A percentile compares a stretch with the other conserved stretches of the same genome.
phyloP scores from a whole-genome alignment of 2,888 invertebrate species.

The Mesorhabditis spiculigera region DNA sequence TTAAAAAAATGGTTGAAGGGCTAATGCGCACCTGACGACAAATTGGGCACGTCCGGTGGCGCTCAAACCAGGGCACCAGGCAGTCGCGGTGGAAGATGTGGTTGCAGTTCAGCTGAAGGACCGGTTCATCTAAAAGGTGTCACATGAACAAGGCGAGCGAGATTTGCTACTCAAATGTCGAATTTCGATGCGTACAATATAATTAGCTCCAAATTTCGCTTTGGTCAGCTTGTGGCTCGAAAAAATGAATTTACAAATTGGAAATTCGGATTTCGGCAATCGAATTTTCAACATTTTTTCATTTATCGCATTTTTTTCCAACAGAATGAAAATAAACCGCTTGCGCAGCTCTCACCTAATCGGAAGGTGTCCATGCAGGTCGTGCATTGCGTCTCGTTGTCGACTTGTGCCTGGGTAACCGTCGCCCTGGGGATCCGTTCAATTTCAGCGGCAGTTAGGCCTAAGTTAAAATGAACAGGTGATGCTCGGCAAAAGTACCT shows the following conservation, averaged over 20 bases:
- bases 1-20: neutral
- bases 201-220: too few relatives aligned
- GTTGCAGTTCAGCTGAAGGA: slow-evolving; percentile 28
- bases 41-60: slow-evolving; percentile 32
- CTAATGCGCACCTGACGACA: slow-evolving; percentile 14
- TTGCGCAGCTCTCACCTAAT: slow-evolving; percentile 14
- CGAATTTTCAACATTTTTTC: slow-evolving; percentile 1
- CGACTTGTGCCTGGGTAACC: slow-evolving; percentile 31
- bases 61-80: slow-evolving; percentile 36
- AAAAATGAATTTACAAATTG: slow-evolving; percentile 1
- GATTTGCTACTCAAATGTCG: neutral
- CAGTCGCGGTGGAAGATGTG: slow-evolving; percentile 42
- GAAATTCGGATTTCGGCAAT: neutral
- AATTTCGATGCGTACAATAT: too few relatives aligned
- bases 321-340: neutral
- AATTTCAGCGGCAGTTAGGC: neutral
- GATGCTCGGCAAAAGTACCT: neutral
- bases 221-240: neutral
- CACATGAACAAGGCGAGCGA: slow-evolving; percentile 2
- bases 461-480: neutral
- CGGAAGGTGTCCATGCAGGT: slow-evolving; percentile 42
- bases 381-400: slow-evolving; percentile 37
- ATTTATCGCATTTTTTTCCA: neutral
- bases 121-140: slow-evolving; percentile 24
- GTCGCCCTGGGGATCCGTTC: neutral